Base-by-base conservation (phyloP, 2,113 vertebrate genomes). In the Pampusana beccarii region DNA sequence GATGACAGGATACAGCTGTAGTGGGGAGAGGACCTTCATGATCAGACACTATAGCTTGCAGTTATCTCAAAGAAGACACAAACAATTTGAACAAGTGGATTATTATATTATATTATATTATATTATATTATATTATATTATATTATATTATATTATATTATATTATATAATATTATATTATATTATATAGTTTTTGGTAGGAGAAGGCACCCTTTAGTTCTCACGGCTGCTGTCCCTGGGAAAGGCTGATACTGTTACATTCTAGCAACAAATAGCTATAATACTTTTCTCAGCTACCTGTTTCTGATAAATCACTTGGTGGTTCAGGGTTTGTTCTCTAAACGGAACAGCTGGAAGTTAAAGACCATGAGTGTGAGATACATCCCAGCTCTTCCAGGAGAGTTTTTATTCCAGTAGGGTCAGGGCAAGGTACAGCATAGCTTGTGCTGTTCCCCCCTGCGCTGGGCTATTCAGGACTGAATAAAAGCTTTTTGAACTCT, bases 81-180 rank as follows among this genome's bases (percentile, higher is more conserved):
- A 64, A 71, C 12, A 0, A 61, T 21, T 40, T 53, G 14, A 46
- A 61, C 4, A 3, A 82, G 51, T 10, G 6, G 16, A 1, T 1
- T 33, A 56, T 61, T 58, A n/a, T n/a, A n/a, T 50, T 20, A 46
- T 23, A 48, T 14, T 46, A 4, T 42, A 56, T n/a, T n/a, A n/a
- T n/a, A n/a, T 50, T 20, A 46, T 23, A 48, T 14, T 46, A 4
- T 42, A 56, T n/a, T n/a, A n/a, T n/a, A n/a, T 50, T 20, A 46
- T 23, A 48, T 14, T 46, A 4, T 42, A 56, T n/a, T n/a, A n/a
- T n/a, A n/a, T 50, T 20, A 46, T 23, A 48, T 14, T 46, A 4
- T 42, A 56, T n/a, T n/a, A n/a, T n/a, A n/a, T n/a, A n/a, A n/a
- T n/a, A n/a, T n/a, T n/a, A n/a, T n/a, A n/a, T 50, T 20, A 46